Conservation (phyloP, 2,113 vertebrate genomes). For the Emydura subglobosa region DNA sequence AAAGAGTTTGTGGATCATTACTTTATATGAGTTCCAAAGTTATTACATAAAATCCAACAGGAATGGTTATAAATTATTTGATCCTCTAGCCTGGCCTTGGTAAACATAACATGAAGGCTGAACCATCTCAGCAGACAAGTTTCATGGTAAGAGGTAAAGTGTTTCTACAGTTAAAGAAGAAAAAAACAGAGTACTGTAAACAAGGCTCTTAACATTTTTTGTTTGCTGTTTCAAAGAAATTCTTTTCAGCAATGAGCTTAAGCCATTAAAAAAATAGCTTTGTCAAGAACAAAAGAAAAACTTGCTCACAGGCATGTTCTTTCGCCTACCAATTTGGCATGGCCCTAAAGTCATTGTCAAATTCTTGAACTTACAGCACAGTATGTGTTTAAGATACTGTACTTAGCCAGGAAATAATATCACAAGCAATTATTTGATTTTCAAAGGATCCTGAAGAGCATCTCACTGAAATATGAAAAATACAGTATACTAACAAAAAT, state of each 20-base stretch:
- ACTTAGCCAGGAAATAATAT: slow-evolving; percentile 45
- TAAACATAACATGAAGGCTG: slow-evolving; percentile 83
- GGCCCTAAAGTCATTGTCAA: slow-evolving; percentile 47
- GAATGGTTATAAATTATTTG: slow-evolving; percentile 86
- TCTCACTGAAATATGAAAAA: slow-evolving; percentile 73
- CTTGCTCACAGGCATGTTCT: slow-evolving; percentile 2
- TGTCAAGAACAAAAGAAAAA: slow-evolving; percentile 64
- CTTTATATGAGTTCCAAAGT: slow-evolving; percentile 91
- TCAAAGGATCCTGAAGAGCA: slow-evolving; percentile 52
- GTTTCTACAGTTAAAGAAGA: slow-evolving; percentile 40
- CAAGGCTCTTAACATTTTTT: slow-evolving; percentile 60
- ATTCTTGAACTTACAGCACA: slow-evolving; percentile 65
- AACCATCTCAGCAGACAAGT: slow-evolving; percentile 72
- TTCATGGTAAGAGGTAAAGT: slow-evolving; percentile 72
- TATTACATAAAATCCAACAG: slow-evolving; percentile 90
- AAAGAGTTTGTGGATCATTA: slow-evolving; percentile 92
- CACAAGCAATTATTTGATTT: slow-evolving; percentile 60
- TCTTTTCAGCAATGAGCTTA: slow-evolving; percentile 49
- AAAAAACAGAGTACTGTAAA: slow-evolving; percentile 39
- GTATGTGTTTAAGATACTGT: slow-evolving; percentile 26
- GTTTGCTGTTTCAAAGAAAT: slow-evolving; percentile 65
- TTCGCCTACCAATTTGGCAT: neutral
- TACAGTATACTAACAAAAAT: slow-evolving; percentile 66
- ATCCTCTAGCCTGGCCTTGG: slow-evolving; percentile 83
- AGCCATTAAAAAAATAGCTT: slow-evolving; percentile 33